Base-by-base conservation (phyloP, 2,113 vertebrate species). In the Menura novaehollandiae region DNA sequence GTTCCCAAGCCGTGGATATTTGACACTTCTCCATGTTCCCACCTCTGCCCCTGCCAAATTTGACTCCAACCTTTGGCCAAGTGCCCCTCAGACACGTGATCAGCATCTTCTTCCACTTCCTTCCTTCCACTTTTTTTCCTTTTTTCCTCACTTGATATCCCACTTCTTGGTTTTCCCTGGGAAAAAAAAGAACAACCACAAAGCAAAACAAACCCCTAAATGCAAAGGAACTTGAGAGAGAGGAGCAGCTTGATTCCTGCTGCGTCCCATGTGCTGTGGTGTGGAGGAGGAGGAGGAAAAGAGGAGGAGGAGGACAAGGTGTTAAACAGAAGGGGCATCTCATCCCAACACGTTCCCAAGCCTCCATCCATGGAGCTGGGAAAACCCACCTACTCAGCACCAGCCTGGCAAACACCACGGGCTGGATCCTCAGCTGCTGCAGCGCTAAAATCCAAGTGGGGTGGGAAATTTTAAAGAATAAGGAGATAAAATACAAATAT, bases 11-110 rank as follows among this genome's bases (percentile, higher is more conserved):
- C 0, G 0, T 7, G 12, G 17, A 2, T 30, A 46, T 41, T 7
- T 46, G 33, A 51, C 2, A 7, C 9, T 33, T 62, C 30, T 27
- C 78, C n/a, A 2, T 1, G 9, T 67, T 44, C 59, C 44, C 19
- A 7, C 19, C 59, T 53, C 64, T 66, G 85, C 51, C n/a, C 52
- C 58, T 1, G 0, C 21, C 0, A 0, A 23, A 37, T 47, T 46
- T 28, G n/a, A 71, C 56, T 17, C 44, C 74, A 76, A n/a, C 47
- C 39, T 67, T 30, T 47, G 35, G 4, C 43, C 24, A 13, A 60
- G 32, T 2, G 26, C 56, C 37, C 6, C 41, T 22, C 6, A 39
- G 37, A 66, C 49, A 26, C 3, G 17, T 49, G 19, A 62, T 51
- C 62, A 87, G 43, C 2, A 0, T 28, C 19, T 19, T 80, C 79